Evolutionary conservation across 1,140 invertebrate species (phyloP), one percentile per base, ranked within the genome.

Genomic region (Aphis craccivora): DNA sequence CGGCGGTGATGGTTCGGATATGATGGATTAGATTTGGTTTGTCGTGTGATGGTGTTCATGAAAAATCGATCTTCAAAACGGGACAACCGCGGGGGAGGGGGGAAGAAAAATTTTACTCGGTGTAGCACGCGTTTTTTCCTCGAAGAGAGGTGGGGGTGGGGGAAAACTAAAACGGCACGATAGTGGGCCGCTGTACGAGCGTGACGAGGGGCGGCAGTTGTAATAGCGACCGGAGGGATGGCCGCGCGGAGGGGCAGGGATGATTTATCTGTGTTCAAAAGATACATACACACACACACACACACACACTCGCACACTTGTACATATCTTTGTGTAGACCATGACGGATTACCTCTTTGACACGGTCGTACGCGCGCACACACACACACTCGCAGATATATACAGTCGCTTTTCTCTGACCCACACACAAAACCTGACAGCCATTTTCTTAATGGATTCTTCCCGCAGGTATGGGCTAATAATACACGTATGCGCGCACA

Each of bases 311-410:
- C n/a, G 8, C 87, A 53, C 48, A 37, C 20, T 53, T 11, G n/a
- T 83, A 55, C 43, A 67, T 60, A 81, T 91, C 45, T 91, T 91
- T 91, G 90, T 91, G 67, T 83, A 45, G 25, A 67, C 90, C 90
- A 81, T 91, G 90, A 91, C 90, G 90, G 90, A 91, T 91, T 91
- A 91, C 90, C 45, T 91, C 90, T 91, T 91, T 91, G 90, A 91
- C 90, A 91, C 90, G 90, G 90, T 81, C 90, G 90, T 91, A 91
- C 18, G 37, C 81, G 6, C 40, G 51, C 43, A 30, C 45, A 35
- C 48, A 23, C 83, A 45, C 84, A n/a, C 84, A 86, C 43, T 45
- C 25, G 37, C 84, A 30, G 40, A 7, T 83, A 37, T 20, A 89
- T 18, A 51, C 1, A 53, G 45, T 89, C 87, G 87, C n/a, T 89